Conservation (phyloP, 2,113 vertebrate genomes). For the Tetrao urogallus region DNA sequence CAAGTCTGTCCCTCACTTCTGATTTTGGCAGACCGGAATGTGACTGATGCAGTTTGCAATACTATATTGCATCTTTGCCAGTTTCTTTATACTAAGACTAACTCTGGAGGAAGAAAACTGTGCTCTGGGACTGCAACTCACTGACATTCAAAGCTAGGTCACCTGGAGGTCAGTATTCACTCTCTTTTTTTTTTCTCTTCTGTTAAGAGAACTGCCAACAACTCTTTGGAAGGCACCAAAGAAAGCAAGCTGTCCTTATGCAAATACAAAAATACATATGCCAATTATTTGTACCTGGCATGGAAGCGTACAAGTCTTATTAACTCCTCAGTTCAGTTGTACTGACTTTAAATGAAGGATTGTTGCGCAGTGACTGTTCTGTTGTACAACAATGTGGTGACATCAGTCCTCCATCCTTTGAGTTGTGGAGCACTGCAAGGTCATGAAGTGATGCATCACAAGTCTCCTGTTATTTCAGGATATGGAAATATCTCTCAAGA, state of each 20-base stretch:
- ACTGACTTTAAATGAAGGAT: neutral
- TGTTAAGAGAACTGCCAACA: neutral
- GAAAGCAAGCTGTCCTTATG: neutral
- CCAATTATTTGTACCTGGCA: neutral
- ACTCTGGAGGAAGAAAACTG: neutral
- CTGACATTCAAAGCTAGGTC: neutral
- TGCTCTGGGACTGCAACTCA: neutral
- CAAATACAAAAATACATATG: neutral
- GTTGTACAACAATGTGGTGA: neutral
- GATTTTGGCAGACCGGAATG: neutral
- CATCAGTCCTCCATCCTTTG: neutral
- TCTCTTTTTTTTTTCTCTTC: neutral
- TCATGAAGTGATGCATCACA: neutral
- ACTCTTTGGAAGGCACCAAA: neutral
- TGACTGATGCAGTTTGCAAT: neutral
- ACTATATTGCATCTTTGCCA: neutral
- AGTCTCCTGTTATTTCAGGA: constrained; percentile 45
- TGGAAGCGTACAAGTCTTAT: neutral
- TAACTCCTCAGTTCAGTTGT: neutral
- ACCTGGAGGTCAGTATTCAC: neutral
- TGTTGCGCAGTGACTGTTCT: neutral
- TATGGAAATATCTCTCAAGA: neutral
- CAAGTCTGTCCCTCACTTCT: neutral
- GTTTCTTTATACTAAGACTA: constrained; percentile 11
- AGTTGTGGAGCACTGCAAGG: fast-evolving